Conservation (phyloP, 2,797 vertebrate species). For the Poecilia picta region DNA sequence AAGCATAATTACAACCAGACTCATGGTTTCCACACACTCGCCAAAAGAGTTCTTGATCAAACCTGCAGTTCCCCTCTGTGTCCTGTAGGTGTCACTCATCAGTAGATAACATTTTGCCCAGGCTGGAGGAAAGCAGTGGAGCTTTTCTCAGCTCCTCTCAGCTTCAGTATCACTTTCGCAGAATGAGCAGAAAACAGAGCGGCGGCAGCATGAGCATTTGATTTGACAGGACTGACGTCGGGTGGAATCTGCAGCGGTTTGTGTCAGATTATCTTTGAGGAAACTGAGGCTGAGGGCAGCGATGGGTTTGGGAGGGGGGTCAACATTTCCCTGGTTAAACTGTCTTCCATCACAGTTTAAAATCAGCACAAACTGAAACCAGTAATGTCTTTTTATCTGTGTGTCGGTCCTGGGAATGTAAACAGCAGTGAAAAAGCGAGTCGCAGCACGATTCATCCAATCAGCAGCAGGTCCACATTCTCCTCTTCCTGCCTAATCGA, state of each 20-base stretch:
- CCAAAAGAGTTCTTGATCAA: conserved; percentile 1
- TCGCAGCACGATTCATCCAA: conserved; percentile 49
- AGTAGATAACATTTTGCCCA: conserved; percentile 20
- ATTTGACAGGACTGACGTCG: conserved; percentile 38
- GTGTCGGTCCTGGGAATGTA: conserved; percentile 27
- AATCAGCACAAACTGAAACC: conserved; percentile 8
- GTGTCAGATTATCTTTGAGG: conserved; percentile 30
- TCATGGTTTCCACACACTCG: conserved; percentile 7
- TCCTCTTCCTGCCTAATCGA: conserved; percentile 64
- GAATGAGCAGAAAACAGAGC: conserved; percentile 44
- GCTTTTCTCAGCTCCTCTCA: conserved; percentile 23
- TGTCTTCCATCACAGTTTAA: conserved; percentile 11
- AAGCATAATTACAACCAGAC: conserved; percentile 45
- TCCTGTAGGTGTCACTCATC: conserved; percentile 55
- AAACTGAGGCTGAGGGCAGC: conserved; percentile 1
- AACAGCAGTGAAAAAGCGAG: conserved; percentile 48
- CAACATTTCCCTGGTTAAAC: conserved; percentile 1
- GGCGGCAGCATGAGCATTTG: conserved; percentile 37
- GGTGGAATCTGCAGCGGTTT: conserved; percentile 30
- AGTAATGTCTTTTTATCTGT: conserved; percentile 20
- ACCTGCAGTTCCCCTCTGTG: conserved; percentile 26
- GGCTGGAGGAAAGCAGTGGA: conserved; percentile 18
- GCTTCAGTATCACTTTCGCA: conserved; percentile 32
- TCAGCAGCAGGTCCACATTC: conserved; percentile 38
- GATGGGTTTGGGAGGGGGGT: neutral